Base-by-base conservation (phyloP, 2,797 vertebrate genomes). In the Trematomus bernacchii region DNA sequence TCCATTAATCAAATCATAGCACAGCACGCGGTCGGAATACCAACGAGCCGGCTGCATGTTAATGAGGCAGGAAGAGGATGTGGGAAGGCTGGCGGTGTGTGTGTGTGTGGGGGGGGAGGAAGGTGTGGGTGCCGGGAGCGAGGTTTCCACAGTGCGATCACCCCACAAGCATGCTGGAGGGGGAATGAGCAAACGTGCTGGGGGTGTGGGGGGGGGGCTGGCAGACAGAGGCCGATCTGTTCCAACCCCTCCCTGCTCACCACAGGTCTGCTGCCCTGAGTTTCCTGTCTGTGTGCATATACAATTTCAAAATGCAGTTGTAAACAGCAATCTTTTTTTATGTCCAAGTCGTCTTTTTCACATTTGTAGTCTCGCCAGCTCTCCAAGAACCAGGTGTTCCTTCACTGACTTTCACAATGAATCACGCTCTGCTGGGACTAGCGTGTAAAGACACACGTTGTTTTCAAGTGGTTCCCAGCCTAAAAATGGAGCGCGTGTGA, bases 1-100 rank as follows among this genome's bases (percentile, higher is more conserved):
- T 89, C 84, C 85, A 92, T 93, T 91, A 92, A 92, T 91, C 90
- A 90, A 85, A 89, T 89, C 84, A 73, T 77, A 87, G 84, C 75
- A 2, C 19, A 55, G 83, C 46, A 52, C 43, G 23, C 76, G 19
- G 80, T 55, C 65, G 75, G 91, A 91, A 87, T 85, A 90, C 72
- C 80, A 88, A 88, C 14, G 69, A 89, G 82, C 63, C 43, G 66
- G 61, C 80, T 83, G 85, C 84, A 90, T 89, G 83, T 70, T 90
- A 91, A 92, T 91, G 88, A 91, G 83, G 80, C 79, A 76, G 86
- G 73, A 88, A 83, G 73, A 66, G 82, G 82, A 84, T 87, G 84
- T 85, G 71, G 77, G 47, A 76, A 77, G 46, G 48, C 57, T 43
- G 58, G 42, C 51, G 8, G 37, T 44, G 15, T 43, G 78, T 70